phyloP scores from a whole-genome alignment of 2,797 vertebrate species.

The Rhadinocentrus ornatus region DNA sequence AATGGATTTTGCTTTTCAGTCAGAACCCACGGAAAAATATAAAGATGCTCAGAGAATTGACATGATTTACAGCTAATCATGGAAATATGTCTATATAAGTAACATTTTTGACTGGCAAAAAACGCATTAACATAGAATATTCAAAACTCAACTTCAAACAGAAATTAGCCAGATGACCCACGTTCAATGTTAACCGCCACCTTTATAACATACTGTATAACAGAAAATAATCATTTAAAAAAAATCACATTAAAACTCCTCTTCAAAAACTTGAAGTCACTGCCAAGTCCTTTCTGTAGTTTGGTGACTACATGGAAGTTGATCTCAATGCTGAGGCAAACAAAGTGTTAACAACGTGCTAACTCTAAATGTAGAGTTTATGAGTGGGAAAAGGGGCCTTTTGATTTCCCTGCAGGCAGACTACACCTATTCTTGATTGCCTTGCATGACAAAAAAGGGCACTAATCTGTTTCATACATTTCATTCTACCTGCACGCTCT shows the following conservation, averaged over 20 bases:
- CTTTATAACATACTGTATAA: background rate
- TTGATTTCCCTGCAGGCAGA: conserved; percentile 52
- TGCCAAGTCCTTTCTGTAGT: background rate
- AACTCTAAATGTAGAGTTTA: conserved; percentile 51
- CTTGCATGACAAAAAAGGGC: conserved; percentile 33
- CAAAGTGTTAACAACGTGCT: conserved; percentile 30
- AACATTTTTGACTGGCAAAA: background rate
- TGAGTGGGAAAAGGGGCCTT: conserved; percentile 27
- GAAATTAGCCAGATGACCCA: no score
- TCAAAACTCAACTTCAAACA: no score
- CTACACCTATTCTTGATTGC: conserved; percentile 43
- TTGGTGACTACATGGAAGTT: conserved; percentile 16
- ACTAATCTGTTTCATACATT: conserved; percentile 53
- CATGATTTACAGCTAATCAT: background rate
- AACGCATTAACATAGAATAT: background rate
- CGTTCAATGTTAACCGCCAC: background rate
- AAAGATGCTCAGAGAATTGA: background rate
- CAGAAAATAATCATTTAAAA: background rate
- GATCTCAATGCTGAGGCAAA: conserved; percentile 15
- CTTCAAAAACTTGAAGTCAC: background rate
- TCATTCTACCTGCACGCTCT: conserved; percentile 42
- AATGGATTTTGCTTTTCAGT: background rate
- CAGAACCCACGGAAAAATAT: background rate
- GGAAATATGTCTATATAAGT: background rate
- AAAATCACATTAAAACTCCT: background rate